These are phyloP conservation scores for Sepiola atlantica DNA, from an alignment of 2,888 invertebrate species.

Conservation along the genomic window DNA sequence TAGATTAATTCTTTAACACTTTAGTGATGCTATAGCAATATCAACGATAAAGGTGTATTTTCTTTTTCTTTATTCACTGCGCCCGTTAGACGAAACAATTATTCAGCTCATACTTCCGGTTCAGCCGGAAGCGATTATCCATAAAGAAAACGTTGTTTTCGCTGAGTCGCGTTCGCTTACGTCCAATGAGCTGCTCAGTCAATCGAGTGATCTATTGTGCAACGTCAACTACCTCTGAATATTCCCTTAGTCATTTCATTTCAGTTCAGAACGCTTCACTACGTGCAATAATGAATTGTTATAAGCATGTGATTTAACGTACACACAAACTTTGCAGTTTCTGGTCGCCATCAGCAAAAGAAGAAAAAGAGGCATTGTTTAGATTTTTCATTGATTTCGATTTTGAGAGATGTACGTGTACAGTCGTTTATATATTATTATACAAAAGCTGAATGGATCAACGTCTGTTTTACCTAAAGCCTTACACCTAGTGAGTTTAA, in stretches of 20 bases:
- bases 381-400: not conserved
- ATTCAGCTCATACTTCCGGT: not conserved
- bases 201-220: not conserved
- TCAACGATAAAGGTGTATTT: not conserved
- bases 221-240: not conserved
- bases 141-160: not conserved
- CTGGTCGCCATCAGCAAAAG: not conserved
- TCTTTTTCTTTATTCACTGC: not conserved
- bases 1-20: not conserved
- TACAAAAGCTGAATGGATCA: no score
- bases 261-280: not conserved
- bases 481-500: no score
- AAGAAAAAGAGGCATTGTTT: not conserved
- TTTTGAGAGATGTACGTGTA: not conserved
- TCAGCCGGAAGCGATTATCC: not conserved
- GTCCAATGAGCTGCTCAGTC: not conserved
- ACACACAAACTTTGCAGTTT: not conserved
- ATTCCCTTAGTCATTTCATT: not conserved
- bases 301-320: conserved; percentile 1
- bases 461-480: no score
- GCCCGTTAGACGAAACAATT: not conserved
- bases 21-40: not conserved
- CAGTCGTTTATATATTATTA: no score
- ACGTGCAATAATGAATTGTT: conserved; percentile 32
- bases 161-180: not conserved